Evolutionary conservation across 2,113 vertebrate species (phyloP), one percentile per base, ranked within the genome.

Genomic region (Accipiter cooperii): DNA sequence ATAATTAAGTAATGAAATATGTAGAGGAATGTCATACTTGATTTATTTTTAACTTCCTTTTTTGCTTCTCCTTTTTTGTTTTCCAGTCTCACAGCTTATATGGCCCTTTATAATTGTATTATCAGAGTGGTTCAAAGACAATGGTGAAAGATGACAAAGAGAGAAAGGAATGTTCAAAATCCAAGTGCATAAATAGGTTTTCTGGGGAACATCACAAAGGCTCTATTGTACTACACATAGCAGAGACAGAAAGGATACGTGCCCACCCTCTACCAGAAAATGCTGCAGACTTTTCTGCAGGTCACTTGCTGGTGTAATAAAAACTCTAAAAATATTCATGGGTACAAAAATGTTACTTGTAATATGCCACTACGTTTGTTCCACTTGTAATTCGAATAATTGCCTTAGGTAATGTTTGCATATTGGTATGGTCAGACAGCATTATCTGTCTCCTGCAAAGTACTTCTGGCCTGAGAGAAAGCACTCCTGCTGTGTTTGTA

Each of bases 81-180:
- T 93, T 83, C 34, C 55, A 73, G 0, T 65, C 29, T 54, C 81
- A 71, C 55, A 78, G 80, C 60, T 94, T 84, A 68, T 78, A 64
- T 65, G 31, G 15, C 52, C 84, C 40, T 82, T 82, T 75, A 25
- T 85, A 78, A 78, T 61, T 92, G 51, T 73, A 60, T 87, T 94
- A 83, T 79, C 40, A 5, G 36, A 61, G 36, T 68, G 76, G 19
- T 52, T 93, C 65, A 82, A 90, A 89, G 65, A 87, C 73, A 89
- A 61, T 89, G 57, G 65, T 33, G 49, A 71, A 73, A 78, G 61
- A 92, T 89, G 84, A 89, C 91, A 95, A 93, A 93, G 84, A 95
- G 60, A 34, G 65, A 96, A 97, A 96, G 84, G 86, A 95, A 95
- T 92, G 92, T 75, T 94, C 84, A 89, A 91, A 93, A 84, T 73